Percentiles rank a stretch among this genome's conserved stretches.
phyloP scores from a whole-genome alignment of 2,113 vertebrate genomes.

The Mustela lutreola region DNA sequence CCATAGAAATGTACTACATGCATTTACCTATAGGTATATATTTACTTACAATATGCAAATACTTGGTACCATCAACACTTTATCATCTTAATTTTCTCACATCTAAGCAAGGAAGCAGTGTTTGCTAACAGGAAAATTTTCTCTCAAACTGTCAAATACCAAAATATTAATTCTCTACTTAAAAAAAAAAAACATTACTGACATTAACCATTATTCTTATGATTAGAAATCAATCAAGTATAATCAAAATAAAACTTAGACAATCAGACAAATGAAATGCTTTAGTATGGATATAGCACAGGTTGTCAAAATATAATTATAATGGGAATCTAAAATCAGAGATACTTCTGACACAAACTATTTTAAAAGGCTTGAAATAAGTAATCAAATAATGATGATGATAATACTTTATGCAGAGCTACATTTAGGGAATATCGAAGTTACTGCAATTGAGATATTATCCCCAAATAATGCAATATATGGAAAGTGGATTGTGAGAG shows the following conservation, averaged over 20 bases:
- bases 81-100: not conserved
- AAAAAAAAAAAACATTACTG: constrained; percentile 56
- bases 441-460: not conserved
- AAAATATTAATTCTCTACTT: constrained; percentile 55
- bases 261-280: constrained; percentile 70
- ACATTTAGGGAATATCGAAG: not conserved
- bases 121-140: constrained; percentile 4
- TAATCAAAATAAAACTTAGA: constrained; percentile 64
- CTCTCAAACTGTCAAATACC: constrained; percentile 3
- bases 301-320: constrained; percentile 75
- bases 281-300: constrained; percentile 26
- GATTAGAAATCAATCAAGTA: constrained; percentile 62
- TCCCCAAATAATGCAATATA: not conserved
- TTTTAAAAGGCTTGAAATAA: constrained; percentile 38
- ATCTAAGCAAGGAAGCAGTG: not conserved
- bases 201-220: constrained; percentile 10
- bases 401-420: not conserved
- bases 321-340: constrained; percentile 54
- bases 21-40: not conserved
- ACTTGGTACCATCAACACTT: not conserved
- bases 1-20: not conserved
- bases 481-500: not conserved
- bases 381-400: constrained; percentile 38
- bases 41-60: not conserved
- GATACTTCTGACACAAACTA: constrained; percentile 46